Evolutionary conservation across 2,113 vertebrate genomes (phyloP), one percentile per base, ranked within the genome.

Genomic region (Murina feae): DNA sequence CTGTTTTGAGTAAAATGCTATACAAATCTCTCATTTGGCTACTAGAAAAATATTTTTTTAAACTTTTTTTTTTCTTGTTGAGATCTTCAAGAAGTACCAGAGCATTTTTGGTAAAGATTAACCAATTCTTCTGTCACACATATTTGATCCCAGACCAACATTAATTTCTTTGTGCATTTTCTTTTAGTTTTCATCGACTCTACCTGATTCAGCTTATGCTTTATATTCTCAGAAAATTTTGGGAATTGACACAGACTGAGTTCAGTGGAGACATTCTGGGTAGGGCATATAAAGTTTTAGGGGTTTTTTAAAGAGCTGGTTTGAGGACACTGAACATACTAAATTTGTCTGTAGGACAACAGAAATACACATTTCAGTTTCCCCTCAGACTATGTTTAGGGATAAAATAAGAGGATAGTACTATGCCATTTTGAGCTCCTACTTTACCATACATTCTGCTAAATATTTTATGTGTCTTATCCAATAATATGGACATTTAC

Each of bases 1-100:
- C 88, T 89, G 2, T 95, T 96, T 95, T 93, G 72, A 96, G 90
- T 72, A 93, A 89, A 94, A 76, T 39, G 60, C 39, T 89, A 68
- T 51, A 69, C 60, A 94, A 81, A 90, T 95, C 69, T 90, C 94
- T 92, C 53, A 60, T 82, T 89, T 91, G 84, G 42, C 66, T 35
- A 75, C 53, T 80, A 78, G 65, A 82, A 90, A 93, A 60, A 66
- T 5, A 4, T 76, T 69, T 82, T 44, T 30, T 32, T 1, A 23
- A 65, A 42, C 3, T 32, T 68, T 58, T 92, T 44, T 88, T 91
- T 86, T 82, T 47, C 63, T 71, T 84, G 4, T 86, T 89, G 79
- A 86, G 85, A 94, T 92, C 93, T 87, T 91, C 39, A 95, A 69
- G 30, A 90, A 37, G 35, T 71, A 65, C 47, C 5, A 30, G 35